Base-by-base conservation (phyloP, 2,888 invertebrate species). In the Rhynchonema sp. region DNA sequence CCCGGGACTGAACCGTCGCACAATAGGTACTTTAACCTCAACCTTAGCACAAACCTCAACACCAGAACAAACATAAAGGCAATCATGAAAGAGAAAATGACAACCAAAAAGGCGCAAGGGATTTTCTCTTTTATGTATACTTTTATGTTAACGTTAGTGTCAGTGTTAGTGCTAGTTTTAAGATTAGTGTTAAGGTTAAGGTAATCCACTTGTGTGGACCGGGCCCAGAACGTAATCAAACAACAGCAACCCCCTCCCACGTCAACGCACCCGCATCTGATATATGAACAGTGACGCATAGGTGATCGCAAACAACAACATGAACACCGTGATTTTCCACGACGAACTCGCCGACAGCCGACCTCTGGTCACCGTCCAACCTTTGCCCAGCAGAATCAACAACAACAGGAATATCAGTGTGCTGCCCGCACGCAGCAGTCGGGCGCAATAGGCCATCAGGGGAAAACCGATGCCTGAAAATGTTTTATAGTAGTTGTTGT, bases 301-400 rank as follows among this genome's bases (percentile, higher is more conserved):
- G 0, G 83, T 81, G 57, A 85, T 78, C 0, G 82, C 76, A 68
- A 86, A 89, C 9, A 82, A 70, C 64, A 84, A 83, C 80, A 87
- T 83, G 74, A 90, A 89, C 1, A 84, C 75, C 0, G 84, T 83
- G 57, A 91, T 75, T 73, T 84, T 85, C 55, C 86, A 80, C 0
- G 83, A 82, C 63, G 85, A 84, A 20, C 79, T 78, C 0, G 82
- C 75, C 58, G 85, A 82, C 27, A 91, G 78, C 0, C 86, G 78
- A 0, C 86, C 89, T 57, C 59, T 29, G 20, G 30, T 46, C 25
- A 54, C 56, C 23, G 56, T 56, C 73, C 84, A 91, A 0, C 91
- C 91, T 71, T 90, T 88, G 0, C 84, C 88, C 74, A 91, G 77
- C 3, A 91, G 76, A 1, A 91, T 78, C 58, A 91, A 76, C 22